Conservation (phyloP, 2,888 invertebrate genomes). For the Dromius quadrimaculatus region DNA sequence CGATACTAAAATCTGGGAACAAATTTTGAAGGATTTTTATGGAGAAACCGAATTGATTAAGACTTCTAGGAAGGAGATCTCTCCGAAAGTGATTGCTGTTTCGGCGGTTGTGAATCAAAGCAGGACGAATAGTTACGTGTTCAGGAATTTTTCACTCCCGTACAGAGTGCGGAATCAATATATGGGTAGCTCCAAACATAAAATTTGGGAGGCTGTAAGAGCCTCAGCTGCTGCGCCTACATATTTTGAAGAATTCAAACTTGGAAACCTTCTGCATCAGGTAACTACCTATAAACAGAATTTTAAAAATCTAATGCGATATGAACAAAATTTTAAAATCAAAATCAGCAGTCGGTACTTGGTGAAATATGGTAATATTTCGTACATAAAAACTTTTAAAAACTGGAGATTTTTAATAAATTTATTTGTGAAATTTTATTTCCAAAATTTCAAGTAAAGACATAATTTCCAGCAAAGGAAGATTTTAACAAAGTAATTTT, state of each 20-base stretch:
- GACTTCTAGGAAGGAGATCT: slow-evolving; percentile 68
- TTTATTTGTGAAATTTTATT: too few species aligned
- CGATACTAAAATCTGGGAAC: slow-evolving; percentile 86
- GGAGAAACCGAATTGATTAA: slow-evolving; percentile 74
- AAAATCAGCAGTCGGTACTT: too few species aligned
- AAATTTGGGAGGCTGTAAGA: slow-evolving; percentile 86
- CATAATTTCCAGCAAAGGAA: too few species aligned
- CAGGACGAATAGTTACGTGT: slow-evolving; percentile 81
- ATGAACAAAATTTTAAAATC: too few species aligned
- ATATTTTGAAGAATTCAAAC: slow-evolving; percentile 86
- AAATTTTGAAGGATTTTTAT: slow-evolving; percentile 76
- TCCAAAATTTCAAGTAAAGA: too few species aligned
- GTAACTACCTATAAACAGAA: too few species aligned
- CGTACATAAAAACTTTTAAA: neutral
- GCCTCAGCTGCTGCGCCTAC: slow-evolving; percentile 94
- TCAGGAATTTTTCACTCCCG: slow-evolving; percentile 86
- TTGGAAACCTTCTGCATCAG: slow-evolving; percentile 78
- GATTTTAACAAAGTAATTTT: too few species aligned
- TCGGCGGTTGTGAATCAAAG: slow-evolving; percentile 84
- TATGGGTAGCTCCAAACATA: slow-evolving; percentile 77
- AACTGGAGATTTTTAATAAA: too few species aligned
- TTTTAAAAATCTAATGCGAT: too few species aligned
- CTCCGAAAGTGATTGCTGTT: slow-evolving; percentile 78
- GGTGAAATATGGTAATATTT: too few species aligned
- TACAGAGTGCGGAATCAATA: slow-evolving; percentile 77